Evolutionary conservation across 2,888 invertebrate genomes (phyloP).

Genomic region (Mythimna albipuncta): DNA sequence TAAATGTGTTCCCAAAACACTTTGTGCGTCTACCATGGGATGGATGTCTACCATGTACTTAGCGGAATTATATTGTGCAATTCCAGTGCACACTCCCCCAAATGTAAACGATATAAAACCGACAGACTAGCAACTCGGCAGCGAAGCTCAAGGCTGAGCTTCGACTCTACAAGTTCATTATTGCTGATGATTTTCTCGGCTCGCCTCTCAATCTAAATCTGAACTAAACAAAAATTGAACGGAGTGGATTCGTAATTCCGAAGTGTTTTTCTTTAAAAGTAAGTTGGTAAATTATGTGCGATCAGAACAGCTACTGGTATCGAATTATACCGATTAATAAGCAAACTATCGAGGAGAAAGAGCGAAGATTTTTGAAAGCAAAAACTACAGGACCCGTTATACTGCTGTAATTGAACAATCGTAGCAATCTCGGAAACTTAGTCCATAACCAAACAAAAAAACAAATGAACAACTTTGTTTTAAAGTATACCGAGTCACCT

Average conservation of each 20-base stretch:
- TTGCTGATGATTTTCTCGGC: too few relatives aligned
- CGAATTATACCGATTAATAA: not conserved
- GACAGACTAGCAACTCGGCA: too few relatives aligned
- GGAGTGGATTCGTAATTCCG: not conserved
- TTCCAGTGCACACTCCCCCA: too few relatives aligned
- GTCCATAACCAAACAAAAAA: constrained; percentile 14
- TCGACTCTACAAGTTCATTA: too few relatives aligned
- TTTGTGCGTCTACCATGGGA: too few relatives aligned
- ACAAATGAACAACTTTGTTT: constrained; percentile 24
- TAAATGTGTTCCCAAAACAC: too few relatives aligned
- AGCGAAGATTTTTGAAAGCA: not conserved
- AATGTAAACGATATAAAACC: too few relatives aligned
- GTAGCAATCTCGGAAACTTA: not conserved
- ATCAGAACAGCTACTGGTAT: not conserved
- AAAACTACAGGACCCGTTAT: not conserved
- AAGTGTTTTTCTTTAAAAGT: not conserved
- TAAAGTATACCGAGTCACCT: constrained; percentile 11
- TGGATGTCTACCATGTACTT: too few relatives aligned
- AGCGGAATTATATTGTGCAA: too few relatives aligned
- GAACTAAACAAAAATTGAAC: not conserved
- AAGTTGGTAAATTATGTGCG: not conserved
- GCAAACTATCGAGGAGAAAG: not conserved
- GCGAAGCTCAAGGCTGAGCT: too few relatives aligned
- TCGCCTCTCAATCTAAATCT: too few relatives aligned
- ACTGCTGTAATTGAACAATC: constrained; percentile 5